Evolutionary conservation across 2,888 invertebrate genomes (phyloP), one percentile per base, ranked within the genome.

Genomic region (Osmoderma eremita): DNA sequence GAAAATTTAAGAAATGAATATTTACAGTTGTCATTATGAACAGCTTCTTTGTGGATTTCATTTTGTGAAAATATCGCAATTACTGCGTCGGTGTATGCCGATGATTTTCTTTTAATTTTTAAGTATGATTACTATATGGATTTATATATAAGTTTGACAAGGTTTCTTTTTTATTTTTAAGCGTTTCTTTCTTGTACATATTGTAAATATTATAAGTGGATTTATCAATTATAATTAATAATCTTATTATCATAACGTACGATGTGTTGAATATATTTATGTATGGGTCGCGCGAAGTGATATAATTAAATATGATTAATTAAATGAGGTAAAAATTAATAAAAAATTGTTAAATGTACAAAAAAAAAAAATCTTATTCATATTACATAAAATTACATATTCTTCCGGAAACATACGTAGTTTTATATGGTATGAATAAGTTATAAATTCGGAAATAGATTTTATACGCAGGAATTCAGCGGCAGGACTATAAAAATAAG

Each of bases 391-490:
- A 61, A 45, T 61, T 39, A 17, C n/a, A 18, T 18, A 17, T 54
- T 17, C 3, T 4, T n/a, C n/a, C 6, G 10, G 5, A 30, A 4
- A 30, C 30, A 30, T 30, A 30, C 5, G 24, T 5, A 24, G 6
- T 30, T 30, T 10, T 2, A 45, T 61, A 48, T 69, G 65, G 51
- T 51, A 64, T 67, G 54, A 42, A 41, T 65, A 64, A 56, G 49
- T 67, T 54, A 17, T 48, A 4, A 45, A 17, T 12, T 30, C 15
- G 17, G 66, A 63, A 72, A 72, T 72, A 74, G 71, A 72, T 75
- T 75, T 73, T 58, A 73, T 71, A 72, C 72, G 72, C 73, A 74
- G 72, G 72, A 75, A 71, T 72, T 39, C 71, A 41, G 45, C 54
- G 36, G 17, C 56, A 56, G 54, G 50, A 65, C 50, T 38, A 65